These are phyloP conservation scores for Homalodisca vitripennis DNA, from an alignment of 1,140 invertebrate species.

Conservation along the genomic window DNA sequence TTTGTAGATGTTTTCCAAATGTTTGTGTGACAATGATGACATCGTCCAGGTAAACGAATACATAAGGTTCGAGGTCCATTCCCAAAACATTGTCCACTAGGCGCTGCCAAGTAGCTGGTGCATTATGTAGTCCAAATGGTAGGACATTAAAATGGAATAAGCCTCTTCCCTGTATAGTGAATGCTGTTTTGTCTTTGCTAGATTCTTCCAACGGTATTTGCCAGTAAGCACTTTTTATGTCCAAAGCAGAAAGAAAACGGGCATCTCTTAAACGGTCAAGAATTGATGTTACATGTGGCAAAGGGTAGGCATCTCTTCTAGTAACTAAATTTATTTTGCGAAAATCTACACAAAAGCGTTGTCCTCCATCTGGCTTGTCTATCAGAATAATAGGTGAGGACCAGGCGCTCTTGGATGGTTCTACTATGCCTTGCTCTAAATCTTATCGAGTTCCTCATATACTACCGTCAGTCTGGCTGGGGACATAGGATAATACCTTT, in stretches of 20 bases:
- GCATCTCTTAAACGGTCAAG: neutral
- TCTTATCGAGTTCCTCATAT: neutral
- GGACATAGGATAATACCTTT: neutral
- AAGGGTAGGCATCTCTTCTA: neutral
- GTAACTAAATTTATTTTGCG: neutral
- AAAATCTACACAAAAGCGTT: neutral
- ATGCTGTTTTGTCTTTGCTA: constrained; percentile 46
- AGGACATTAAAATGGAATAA: constrained; percentile 26
- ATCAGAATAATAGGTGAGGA: neutral
- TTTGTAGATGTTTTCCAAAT: constrained; percentile 46
- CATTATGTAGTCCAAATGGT: constrained; percentile 4
- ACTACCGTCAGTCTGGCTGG: neutral
- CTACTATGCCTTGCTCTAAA: neutral
- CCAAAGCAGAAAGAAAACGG: neutral
- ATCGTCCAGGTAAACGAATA: constrained; percentile 49
- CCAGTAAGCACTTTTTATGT: constrained; percentile 45
- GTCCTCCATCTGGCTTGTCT: neutral
- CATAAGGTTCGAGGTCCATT: constrained; percentile 32
- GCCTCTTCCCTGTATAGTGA: constrained; percentile 45
- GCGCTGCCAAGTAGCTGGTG: neutral
- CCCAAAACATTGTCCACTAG: constrained; percentile 36
- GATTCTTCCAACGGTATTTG: constrained; percentile 45
- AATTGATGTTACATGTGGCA: neutral
- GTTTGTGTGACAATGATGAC: constrained; percentile 46
- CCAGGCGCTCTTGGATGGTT: neutral